A percentile compares a stretch with the other conserved stretches of the same genome.
These are phyloP conservation scores for Hoplostethus mediterraneus DNA, from an alignment of 2,797 vertebrate genomes.

Conservation along the genomic window DNA sequence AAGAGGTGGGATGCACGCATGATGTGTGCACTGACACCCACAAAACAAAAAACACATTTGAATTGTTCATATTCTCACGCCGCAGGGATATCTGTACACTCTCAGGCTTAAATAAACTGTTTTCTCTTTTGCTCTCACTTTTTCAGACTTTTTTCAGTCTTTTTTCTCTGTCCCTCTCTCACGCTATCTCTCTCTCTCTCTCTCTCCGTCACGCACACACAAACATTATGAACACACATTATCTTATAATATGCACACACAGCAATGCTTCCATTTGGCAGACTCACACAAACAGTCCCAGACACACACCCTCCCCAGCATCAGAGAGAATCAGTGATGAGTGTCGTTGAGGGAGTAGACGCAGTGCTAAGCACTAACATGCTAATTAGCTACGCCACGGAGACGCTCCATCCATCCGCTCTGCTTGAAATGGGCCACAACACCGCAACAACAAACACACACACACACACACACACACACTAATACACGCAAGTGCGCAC, in stretches of 20 bases:
- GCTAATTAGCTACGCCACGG: conserved; percentile 83
- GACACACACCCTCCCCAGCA: conserved; percentile 63
- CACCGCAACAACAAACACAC: conserved; percentile 58
- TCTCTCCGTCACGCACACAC: conserved; percentile 39
- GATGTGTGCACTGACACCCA: neutral
- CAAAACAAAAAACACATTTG: neutral
- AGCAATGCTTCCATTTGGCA: conserved; percentile 68
- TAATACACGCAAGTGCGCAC: neutral
- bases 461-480: conserved; percentile 35
- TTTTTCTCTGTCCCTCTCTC: conserved; percentile 4
- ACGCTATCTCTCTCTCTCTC: neutral
- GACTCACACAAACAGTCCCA: conserved; percentile 60
- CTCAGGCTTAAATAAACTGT: conserved; percentile 8
- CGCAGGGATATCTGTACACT: neutral
- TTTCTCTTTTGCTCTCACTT: conserved; percentile 14
- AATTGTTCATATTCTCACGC: neutral
- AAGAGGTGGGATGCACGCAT: conserved; percentile 87
- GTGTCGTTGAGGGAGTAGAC: conserved; percentile 78
- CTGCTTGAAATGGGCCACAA: conserved; percentile 77
- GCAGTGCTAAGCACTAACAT: conserved; percentile 81
- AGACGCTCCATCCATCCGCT: conserved; percentile 76
- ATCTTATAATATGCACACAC: conserved; percentile 38
- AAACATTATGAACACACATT: conserved; percentile 58
- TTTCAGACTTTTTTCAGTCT: neutral
- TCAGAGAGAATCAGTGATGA: conserved; percentile 84